Percentiles rank a stretch among this genome's conserved stretches.
Evolutionary conservation across 2,888 invertebrate genomes (phyloP).

Genomic region (Ptychoptera albimana): DNA sequence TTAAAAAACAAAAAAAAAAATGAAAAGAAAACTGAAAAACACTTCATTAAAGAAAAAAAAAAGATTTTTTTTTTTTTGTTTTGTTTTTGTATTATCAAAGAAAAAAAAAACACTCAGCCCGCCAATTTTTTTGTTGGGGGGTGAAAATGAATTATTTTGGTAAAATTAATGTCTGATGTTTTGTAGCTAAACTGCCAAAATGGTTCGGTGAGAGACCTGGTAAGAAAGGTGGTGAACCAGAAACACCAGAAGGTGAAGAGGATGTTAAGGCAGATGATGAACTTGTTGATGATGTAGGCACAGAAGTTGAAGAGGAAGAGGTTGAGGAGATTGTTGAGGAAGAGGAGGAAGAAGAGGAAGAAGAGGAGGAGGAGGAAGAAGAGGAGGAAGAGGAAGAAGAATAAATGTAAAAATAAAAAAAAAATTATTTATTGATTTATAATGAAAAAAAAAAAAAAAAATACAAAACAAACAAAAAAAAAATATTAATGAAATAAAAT

Average conservation of each 20-base stretch:
- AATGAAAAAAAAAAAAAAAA: conserved; percentile 16
- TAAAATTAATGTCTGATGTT: not conserved
- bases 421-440: conserved; percentile 19
- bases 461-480: no score
- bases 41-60: no score
- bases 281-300: conserved; percentile 56
- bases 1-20: no score
- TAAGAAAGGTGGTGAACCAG: conserved; percentile 77
- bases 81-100: no score
- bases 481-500: no score
- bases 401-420: conserved; percentile 25
- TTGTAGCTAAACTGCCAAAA: conserved; percentile 76
- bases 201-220: conserved; percentile 94
- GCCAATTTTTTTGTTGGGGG: not conserved
- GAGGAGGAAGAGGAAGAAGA: conserved; percentile 27
- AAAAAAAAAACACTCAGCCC: no score
- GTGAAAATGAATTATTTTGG: not conserved
- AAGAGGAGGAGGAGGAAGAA: conserved; percentile 29
- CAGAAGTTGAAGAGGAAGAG: conserved; percentile 60
- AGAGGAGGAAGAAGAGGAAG: conserved; percentile 45
- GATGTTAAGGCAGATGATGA: conserved; percentile 63
- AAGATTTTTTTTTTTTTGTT: no score
- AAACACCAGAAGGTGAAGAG: conserved; percentile 83
- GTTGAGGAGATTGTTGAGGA: conserved; percentile 58
- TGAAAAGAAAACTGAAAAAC: no score